These are phyloP conservation scores for Tortricodes alternella DNA, from an alignment of 2,888 invertebrate species.

Conservation along the genomic window DNA sequence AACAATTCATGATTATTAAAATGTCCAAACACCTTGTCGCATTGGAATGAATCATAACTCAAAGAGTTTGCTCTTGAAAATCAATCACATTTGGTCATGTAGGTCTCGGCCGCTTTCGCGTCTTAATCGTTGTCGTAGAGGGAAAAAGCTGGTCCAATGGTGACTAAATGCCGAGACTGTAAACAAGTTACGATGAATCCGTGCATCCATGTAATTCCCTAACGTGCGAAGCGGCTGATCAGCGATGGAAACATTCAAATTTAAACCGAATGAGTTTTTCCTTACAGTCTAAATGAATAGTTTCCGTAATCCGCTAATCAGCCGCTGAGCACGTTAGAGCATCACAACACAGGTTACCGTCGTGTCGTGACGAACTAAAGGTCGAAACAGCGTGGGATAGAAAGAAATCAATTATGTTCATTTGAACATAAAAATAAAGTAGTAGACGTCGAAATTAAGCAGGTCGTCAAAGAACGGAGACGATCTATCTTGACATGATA, in stretches of 20 bases:
- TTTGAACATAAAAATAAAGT: too few species aligned
- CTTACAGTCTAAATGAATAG: too few species aligned
- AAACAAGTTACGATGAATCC: constrained; percentile 14
- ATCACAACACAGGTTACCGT: neutral
- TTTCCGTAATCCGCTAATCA: too few species aligned
- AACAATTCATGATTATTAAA: too few species aligned
- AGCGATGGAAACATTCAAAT: too few species aligned
- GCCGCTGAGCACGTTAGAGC: too few species aligned
- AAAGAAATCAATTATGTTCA: neutral
- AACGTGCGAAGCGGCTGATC: too few species aligned
- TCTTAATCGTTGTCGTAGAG: neutral
- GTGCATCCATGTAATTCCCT: neutral
- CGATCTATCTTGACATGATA: too few species aligned
- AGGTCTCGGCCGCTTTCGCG: constrained; percentile 26
- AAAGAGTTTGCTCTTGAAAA: constrained; percentile 19
- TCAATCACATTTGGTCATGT: constrained; percentile 21
- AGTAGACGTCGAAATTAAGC: too few species aligned
- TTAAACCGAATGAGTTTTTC: too few species aligned
- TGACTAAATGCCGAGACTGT: constrained; percentile 1
- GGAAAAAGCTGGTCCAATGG: constrained; percentile 13
- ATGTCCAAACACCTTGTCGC: too few species aligned
- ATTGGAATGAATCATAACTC: neutral
- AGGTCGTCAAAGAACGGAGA: too few species aligned
- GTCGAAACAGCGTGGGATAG: constrained; percentile 19
- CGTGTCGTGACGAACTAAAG: constrained; percentile 3